phyloP scores from a whole-genome alignment of 2,113 vertebrate genomes.

The Pollimyrus isidori region DNA sequence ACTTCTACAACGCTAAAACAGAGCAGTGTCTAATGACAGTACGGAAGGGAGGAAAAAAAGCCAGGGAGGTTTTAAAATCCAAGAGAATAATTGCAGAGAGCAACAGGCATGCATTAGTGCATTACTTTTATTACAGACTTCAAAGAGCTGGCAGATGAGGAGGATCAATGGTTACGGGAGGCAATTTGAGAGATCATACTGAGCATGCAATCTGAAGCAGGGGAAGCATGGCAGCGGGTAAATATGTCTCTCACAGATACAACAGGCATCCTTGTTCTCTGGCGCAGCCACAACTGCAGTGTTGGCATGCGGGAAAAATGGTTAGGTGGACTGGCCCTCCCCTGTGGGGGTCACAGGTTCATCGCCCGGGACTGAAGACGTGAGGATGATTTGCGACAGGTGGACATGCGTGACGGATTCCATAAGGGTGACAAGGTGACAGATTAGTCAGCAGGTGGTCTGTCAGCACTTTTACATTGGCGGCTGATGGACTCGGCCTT shows the following conservation, averaged over 20 bases:
- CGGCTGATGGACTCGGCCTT: neutral
- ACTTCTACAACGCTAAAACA: neutral
- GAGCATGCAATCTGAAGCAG: constrained; percentile 14
- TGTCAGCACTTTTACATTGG: neutral
- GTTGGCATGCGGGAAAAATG: neutral
- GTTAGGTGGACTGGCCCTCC: neutral
- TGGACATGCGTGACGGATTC: neutral
- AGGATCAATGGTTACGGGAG: constrained; percentile 16
- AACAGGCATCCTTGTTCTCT: constrained; percentile 12
- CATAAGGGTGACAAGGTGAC: neutral
- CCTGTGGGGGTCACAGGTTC: constrained; percentile 12
- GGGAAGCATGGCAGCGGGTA: constrained; percentile 3
- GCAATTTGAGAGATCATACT: constrained; percentile 21
- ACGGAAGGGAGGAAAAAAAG: neutral
- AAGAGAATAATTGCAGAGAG: constrained; percentile 14
- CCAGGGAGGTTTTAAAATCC: constrained; percentile 1
- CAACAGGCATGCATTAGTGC: constrained; percentile 2
- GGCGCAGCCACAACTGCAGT: neutral
- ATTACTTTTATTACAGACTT: constrained; percentile 20
- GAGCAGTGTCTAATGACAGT: neutral
- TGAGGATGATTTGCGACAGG: neutral
- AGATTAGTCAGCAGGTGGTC: neutral
- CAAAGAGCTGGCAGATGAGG: constrained; percentile 18
- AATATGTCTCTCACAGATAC: constrained; percentile 4
- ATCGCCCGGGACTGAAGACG: neutral